These are phyloP conservation scores for Lepidotrigona ventralis DNA, from an alignment of 1,140 invertebrate species.

Conservation along the genomic window DNA sequence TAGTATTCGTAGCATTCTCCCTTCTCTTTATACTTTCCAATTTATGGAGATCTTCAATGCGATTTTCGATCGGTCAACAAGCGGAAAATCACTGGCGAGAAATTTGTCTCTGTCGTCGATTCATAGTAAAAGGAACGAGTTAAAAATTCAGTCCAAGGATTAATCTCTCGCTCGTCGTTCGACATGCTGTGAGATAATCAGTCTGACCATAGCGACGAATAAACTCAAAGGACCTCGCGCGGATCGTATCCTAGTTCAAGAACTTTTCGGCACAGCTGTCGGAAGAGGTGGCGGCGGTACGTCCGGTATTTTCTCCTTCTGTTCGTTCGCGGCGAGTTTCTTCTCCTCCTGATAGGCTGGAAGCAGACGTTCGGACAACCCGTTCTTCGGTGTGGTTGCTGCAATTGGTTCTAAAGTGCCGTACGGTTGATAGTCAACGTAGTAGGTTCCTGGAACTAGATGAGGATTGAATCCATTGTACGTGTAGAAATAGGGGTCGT, in stretches of 20 bases:
- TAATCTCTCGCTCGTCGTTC: neutral
- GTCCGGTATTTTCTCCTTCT: conserved; percentile 66
- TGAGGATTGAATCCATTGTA: conserved; percentile 72
- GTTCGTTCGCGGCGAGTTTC: neutral
- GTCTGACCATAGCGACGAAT: neutral
- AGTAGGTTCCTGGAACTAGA: conserved; percentile 67
- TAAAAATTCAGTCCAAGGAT: neutral
- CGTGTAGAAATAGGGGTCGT: conserved; percentile 74
- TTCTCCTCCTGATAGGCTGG: conserved; percentile 65
- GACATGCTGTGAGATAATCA: neutral
- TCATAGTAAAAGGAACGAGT: neutral
- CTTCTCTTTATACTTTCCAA: neutral
- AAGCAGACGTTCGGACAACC: conserved; percentile 47
- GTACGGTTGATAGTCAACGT: conserved; percentile 66
- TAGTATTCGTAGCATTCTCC: neutral
- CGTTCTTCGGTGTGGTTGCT: conserved; percentile 45
- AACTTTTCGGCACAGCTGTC: conserved; percentile 51
- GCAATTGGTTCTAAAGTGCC: conserved; percentile 63
- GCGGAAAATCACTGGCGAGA: neutral
- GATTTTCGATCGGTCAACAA: neutral
- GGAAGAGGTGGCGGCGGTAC: conserved; percentile 71
- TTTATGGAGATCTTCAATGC: neutral
- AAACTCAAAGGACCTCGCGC: neutral
- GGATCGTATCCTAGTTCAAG: conserved; percentile 20
- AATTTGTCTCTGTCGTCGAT: neutral